Conservation (phyloP, 2,113 vertebrate species). For the Erythrocercus mccallii region DNA sequence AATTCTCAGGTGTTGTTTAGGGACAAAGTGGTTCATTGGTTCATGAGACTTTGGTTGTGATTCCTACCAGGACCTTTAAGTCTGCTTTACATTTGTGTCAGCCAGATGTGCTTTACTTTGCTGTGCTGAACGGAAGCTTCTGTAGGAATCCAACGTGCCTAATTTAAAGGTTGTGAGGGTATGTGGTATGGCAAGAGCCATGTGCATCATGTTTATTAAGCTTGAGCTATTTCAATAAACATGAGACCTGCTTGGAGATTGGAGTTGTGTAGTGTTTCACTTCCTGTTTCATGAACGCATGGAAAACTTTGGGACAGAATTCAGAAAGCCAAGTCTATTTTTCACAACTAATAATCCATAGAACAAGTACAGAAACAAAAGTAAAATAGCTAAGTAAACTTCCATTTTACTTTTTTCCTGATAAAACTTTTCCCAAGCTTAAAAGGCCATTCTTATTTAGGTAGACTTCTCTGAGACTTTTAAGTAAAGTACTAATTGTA, state of each 20-base stretch:
- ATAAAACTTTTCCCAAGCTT: neutral
- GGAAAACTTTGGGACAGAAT: neutral
- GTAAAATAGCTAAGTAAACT: neutral
- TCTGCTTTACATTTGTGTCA: neutral
- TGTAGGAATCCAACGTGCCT: neutral
- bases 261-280: neutral
- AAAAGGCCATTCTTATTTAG: neutral
- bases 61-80: neutral
- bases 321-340: neutral
- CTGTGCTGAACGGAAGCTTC: neutral
- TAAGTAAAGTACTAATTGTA: neutral
- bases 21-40: neutral
- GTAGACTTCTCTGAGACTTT: neutral
- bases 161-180: neutral
- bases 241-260: neutral
- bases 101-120: neutral
- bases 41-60: neutral
- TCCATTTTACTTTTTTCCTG: neutral
- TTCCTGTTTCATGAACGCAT: neutral
- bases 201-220: neutral
- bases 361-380: neutral
- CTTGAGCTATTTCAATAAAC: constrained; percentile 34
- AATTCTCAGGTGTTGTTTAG: neutral
- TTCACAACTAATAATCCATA: neutral
- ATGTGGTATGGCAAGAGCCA: neutral